Percentiles rank a stretch among this genome's conserved stretches.
These are phyloP conservation scores for Actinia tenebrosa DNA, from an alignment of 64 coral and sea anemone genomes.

Conservation along the genomic window DNA sequence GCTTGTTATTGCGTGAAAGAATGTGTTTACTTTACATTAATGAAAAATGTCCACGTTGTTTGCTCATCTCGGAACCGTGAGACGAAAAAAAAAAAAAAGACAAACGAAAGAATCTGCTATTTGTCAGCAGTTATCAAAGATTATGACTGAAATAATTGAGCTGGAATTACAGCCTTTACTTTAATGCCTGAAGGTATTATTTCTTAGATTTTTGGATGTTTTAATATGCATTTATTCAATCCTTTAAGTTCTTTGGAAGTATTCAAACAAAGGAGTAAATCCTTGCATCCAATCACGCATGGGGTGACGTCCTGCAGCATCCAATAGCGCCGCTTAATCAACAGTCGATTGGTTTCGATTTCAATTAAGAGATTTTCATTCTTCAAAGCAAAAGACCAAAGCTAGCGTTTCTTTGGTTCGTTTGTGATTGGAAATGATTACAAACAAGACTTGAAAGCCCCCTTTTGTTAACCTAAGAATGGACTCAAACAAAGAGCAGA, in stretches of 20 bases:
- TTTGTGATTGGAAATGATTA: constrained; percentile 1
- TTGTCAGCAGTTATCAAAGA: background rate
- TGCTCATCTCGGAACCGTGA: background rate
- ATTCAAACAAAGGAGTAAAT: background rate
- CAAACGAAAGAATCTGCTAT: background rate
- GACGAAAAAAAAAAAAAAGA: background rate
- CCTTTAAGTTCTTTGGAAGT: background rate
- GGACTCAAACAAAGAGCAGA: background rate
- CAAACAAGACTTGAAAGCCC: background rate
- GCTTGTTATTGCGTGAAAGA: background rate
- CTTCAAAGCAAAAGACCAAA: constrained; percentile 2
- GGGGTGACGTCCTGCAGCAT: background rate
- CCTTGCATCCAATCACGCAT: background rate
- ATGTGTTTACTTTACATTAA: background rate
- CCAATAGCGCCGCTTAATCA: background rate
- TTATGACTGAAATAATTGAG: background rate
- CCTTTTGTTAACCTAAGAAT: background rate
- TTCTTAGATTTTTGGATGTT: background rate
- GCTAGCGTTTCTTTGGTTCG: background rate
- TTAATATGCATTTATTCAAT: constrained; percentile 4
- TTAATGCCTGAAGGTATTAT: background rate
- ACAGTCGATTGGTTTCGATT: background rate
- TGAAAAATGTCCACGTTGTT: background rate
- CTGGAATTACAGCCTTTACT: background rate
- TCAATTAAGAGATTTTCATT: constrained; percentile 20